Base-by-base conservation (phyloP, 2,888 invertebrate genomes). In the Eubasilissa splendida region DNA sequence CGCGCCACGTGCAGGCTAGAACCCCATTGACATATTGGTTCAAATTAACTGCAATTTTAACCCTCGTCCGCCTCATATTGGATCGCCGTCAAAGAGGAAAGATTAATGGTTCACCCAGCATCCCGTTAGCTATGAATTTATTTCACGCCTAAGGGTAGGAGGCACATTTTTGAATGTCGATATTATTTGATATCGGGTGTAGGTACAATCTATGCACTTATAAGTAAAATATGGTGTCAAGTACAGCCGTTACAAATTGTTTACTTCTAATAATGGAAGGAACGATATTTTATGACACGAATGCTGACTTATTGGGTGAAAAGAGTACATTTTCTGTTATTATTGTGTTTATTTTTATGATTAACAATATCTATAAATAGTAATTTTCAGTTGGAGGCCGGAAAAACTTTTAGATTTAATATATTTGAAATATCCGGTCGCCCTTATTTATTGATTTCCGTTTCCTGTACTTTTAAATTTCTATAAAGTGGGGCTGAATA, bases 31-130 rank as follows among this genome's bases (percentile, higher is more conserved):
- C 80, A 82, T 80, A 82, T 82, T 75, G 82, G 78, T 75, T 80
- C 76, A 78, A 82, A 82, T 82, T 82, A 80, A 82, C 82, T 82
- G 82, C 80, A 82, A 82, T 82, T 82, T 82, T 77, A 80, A 76
- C 82, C 79, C 79, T 77, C 73, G 79, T 68, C 77, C 59, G 31
- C 31, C 68, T 63, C 33, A 77, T 80, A 82, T 82, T 82, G 82
- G 79, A 71, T 76, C 68, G 73, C 79, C 65, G 80, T 82, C 82
- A 79, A 68, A 59, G 77, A 42, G 68, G 63, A 77, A 53, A 80
- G 82, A 82, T 82, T 82, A 80, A 82, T 82, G 76, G 79, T 50
- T 33, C 54, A 42, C 11, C 75, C 74, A 59, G 66, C 66, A 71
- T 73, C 77, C 68, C 81, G 66, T 59, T 81, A 73, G 77, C 71